These are phyloP conservation scores for Pyxicephalus adspersus DNA, from an alignment of 2,113 vertebrate genomes.

Conservation along the genomic window DNA sequence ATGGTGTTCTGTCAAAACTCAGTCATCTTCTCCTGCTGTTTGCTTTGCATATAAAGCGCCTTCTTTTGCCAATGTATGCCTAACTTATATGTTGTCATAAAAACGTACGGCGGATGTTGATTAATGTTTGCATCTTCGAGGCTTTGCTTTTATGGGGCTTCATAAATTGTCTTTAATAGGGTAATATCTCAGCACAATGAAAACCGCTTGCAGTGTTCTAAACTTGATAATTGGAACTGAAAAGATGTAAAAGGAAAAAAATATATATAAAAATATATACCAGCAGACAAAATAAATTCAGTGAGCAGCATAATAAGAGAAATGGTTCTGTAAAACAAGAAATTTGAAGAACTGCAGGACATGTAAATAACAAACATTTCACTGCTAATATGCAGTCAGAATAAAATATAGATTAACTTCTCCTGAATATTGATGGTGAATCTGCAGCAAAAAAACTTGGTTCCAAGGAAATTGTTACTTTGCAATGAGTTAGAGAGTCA, in stretches of 20 bases:
- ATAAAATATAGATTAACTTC: not conserved
- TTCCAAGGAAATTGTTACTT: not conserved
- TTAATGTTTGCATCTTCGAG: constrained; percentile 9
- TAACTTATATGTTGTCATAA: constrained; percentile 21
- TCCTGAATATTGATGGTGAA: constrained; percentile 13
- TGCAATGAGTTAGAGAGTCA: not conserved
- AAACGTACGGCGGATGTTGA: constrained; percentile 3
- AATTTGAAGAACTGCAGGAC: not conserved
- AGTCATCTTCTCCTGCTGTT: not conserved
- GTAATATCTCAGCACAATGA: constrained; percentile 11
- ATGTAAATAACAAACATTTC: constrained; percentile 38
- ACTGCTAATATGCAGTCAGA: not conserved
- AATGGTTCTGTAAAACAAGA: not conserved
- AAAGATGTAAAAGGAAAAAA: constrained; percentile 27
- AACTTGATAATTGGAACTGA: constrained; percentile 13
- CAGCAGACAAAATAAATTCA: constrained; percentile 28
- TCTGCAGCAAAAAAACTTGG: not conserved
- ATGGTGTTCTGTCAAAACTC: not conserved
- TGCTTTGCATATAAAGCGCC: constrained; percentile 28
- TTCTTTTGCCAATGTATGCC: not conserved
- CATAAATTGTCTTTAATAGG: constrained; percentile 36
- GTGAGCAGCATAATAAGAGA: constrained; percentile 8
- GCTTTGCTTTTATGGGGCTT: constrained; percentile 28
- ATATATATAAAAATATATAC: too few species aligned
- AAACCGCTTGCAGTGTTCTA: constrained; percentile 23